These are phyloP conservation scores for Rhimphoctona megacephalus DNA, from an alignment of 2,888 invertebrate genomes.

Conservation along the genomic window DNA sequence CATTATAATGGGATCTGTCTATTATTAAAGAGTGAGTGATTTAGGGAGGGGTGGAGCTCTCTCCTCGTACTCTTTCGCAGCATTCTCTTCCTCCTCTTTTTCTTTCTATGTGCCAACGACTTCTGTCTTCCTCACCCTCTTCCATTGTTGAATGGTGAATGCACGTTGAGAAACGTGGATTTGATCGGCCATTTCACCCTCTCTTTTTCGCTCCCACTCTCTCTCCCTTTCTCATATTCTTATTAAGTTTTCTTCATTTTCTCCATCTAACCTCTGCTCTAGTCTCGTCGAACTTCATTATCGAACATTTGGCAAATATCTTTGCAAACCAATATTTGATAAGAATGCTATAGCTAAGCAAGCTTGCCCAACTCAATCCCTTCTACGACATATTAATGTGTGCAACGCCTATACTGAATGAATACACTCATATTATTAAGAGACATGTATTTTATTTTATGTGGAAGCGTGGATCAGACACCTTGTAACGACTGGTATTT, in stretches of 20 bases:
- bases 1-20: slow-evolving; percentile 85
- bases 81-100: slow-evolving; percentile 35
- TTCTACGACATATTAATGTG: slow-evolving; percentile 59
- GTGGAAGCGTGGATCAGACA: not conserved
- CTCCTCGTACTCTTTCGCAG: slow-evolving; percentile 68
- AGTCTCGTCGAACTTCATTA: slow-evolving; percentile 68
- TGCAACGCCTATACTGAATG: slow-evolving; percentile 41
- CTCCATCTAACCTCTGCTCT: slow-evolving; percentile 43
- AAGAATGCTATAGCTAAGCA: slow-evolving; percentile 9
- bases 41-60: slow-evolving; percentile 84
- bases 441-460: not conserved
- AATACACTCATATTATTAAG: slow-evolving; percentile 38
- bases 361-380: slow-evolving; percentile 19
- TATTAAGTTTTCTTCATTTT: slow-evolving; percentile 41
- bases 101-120: slow-evolving; percentile 30
- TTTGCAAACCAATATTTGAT: slow-evolving; percentile 10
- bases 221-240: slow-evolving; percentile 56
- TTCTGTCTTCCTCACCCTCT: slow-evolving; percentile 63
- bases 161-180: slow-evolving; percentile 79
- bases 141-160: slow-evolving; percentile 77
- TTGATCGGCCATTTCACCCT: slow-evolving; percentile 80
- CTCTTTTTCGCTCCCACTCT: slow-evolving; percentile 40
- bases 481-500: not conserved
- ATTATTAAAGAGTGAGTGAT: slow-evolving; percentile 85
- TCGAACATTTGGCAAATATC: slow-evolving; percentile 56